Conservation (phyloP, 1,140 invertebrate genomes). For the Acyrthosiphon pisum region DNA sequence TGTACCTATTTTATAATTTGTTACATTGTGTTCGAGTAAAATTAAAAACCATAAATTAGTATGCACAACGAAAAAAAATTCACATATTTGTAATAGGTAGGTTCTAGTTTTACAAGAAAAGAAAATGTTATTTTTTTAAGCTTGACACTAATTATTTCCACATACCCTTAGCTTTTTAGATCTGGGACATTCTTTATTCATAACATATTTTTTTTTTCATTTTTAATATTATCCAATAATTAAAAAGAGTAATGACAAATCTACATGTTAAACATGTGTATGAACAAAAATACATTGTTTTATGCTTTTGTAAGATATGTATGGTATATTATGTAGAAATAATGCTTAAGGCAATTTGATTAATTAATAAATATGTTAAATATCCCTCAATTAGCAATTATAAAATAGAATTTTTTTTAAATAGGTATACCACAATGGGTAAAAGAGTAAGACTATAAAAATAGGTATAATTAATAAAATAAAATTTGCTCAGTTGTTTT, state of each 20-base stretch:
- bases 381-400: background rate
- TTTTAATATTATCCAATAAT: background rate
- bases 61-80: background rate
- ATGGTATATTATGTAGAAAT: background rate
- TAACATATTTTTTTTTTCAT: too few species aligned
- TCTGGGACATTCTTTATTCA: background rate
- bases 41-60: background rate
- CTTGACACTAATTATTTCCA: background rate
- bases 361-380: background rate
- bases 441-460: background rate
- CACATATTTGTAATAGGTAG: background rate
- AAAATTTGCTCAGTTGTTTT: background rate
- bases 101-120: background rate
- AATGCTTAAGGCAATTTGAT: background rate
- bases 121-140: background rate
- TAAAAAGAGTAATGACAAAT: background rate
- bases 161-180: background rate
- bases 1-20: background rate
- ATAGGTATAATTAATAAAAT: background rate
- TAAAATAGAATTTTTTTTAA: too few species aligned
- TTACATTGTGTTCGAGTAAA: conserved; percentile 15
- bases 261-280: background rate
- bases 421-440: too few species aligned
- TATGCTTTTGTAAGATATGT: background rate
- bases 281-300: background rate